Conservation (phyloP, 2,888 invertebrate genomes). For the Drosophila imparisetae region DNA sequence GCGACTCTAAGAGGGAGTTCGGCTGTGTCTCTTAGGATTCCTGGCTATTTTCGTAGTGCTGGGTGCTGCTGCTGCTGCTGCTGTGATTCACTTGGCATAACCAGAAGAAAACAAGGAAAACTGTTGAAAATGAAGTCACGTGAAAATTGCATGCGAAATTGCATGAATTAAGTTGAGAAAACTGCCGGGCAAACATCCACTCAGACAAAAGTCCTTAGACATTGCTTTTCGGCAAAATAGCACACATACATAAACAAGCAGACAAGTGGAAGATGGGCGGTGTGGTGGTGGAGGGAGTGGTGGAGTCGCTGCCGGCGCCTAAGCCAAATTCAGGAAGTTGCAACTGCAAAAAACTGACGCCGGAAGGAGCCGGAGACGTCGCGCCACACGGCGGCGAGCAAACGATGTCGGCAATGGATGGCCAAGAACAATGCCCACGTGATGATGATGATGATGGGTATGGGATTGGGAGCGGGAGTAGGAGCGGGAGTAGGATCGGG, state of each 20-base stretch:
- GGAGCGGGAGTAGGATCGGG: neutral
- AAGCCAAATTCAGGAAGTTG: slow-evolving; percentile 78
- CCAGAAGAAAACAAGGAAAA: slow-evolving; percentile 16
- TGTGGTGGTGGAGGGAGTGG: neutral
- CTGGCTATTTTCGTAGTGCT: slow-evolving; percentile 39
- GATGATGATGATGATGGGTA: slow-evolving; percentile 29
- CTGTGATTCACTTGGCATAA: slow-evolving; percentile 16
- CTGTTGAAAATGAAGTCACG: slow-evolving; percentile 50
- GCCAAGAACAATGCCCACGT: slow-evolving; percentile 67
- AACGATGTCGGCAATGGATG: slow-evolving; percentile 44
- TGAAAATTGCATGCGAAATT: slow-evolving; percentile 74
- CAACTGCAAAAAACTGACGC: slow-evolving; percentile 66
- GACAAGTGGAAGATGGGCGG: slow-evolving; percentile 6
- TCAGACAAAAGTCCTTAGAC: slow-evolving; percentile 84
- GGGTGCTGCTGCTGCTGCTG: neutral
- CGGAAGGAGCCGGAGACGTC: slow-evolving; percentile 60
- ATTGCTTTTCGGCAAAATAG: slow-evolving; percentile 80
- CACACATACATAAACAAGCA: slow-evolving; percentile 53
- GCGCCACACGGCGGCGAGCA: slow-evolving; percentile 45
- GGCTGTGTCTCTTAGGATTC: slow-evolving; percentile 32
- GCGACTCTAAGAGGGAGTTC: slow-evolving; percentile 20
- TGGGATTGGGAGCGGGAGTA: neutral
- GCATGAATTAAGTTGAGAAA: slow-evolving; percentile 68
- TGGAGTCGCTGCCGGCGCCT: slow-evolving; percentile 18
- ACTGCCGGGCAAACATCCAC: slow-evolving; percentile 71